Evolutionary conservation across 92 coral and sea anemone species (phyloP).

Genomic region (Epizoanthus illoricatus): DNA sequence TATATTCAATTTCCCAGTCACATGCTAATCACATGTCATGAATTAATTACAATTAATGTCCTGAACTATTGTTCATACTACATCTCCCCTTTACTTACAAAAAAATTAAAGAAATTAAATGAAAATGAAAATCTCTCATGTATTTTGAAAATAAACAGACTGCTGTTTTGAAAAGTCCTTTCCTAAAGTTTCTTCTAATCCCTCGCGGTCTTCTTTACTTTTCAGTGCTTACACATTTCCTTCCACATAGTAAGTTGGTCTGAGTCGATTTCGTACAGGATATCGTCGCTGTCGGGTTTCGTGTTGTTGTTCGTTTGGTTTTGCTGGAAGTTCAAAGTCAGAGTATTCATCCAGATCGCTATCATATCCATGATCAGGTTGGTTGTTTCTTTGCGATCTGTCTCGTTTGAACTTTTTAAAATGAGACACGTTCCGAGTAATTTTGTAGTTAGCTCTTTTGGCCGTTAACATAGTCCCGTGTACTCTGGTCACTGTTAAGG

Average conservation of each 20-base stretch:
- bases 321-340: not conserved
- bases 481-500: slow-evolving; percentile 34
- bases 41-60: too few species aligned
- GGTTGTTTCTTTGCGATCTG: not conserved
- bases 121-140: not conserved
- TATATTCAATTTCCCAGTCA: not conserved
- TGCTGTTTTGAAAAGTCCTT: not conserved
- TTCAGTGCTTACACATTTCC: not conserved
- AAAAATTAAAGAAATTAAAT: not conserved
- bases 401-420: slow-evolving; percentile 24
- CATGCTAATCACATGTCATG: not conserved
- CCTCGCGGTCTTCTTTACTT: not conserved
- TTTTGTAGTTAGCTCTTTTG: slow-evolving; percentile 11
- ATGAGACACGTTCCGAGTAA: slow-evolving; percentile 39
- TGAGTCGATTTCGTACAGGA: slow-evolving; percentile 1
- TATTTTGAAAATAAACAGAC: not conserved
- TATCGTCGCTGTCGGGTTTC: slow-evolving; percentile 3
- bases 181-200: not conserved
- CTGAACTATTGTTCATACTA: slow-evolving; percentile 6
- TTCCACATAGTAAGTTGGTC: slow-evolving; percentile 3
- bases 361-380: not conserved
- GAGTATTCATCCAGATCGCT: not conserved
- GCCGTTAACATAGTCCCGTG: slow-evolving; percentile 37
- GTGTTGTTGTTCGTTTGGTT: not conserved
- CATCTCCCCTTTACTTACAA: slow-evolving; percentile 7